Evolutionary conservation across 2,888 invertebrate species (phyloP).

Genomic region (Timandra comae): DNA sequence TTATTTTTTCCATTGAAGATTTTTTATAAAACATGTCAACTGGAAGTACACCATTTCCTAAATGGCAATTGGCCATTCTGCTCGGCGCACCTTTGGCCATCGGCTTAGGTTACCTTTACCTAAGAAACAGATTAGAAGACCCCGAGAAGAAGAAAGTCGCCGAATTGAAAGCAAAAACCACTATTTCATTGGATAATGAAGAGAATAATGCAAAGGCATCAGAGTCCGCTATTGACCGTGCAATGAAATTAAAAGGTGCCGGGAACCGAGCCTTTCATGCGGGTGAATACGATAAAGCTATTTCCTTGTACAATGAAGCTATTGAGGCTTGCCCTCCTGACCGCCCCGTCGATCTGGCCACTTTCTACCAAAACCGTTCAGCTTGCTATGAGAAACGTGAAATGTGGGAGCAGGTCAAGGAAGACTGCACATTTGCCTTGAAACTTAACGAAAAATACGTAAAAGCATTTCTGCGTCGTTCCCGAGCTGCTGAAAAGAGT

Average conservation of each 20-base stretch:
- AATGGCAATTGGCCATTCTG: slow-evolving; percentile 91
- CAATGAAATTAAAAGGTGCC: slow-evolving; percentile 88
- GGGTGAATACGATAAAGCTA: slow-evolving; percentile 94
- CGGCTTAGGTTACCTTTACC: slow-evolving; percentile 88
- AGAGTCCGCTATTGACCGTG: slow-evolving; percentile 82
- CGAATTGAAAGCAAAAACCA: slow-evolving; percentile 71
- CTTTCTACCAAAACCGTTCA: slow-evolving; percentile 96
- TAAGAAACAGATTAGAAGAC: slow-evolving; percentile 76
- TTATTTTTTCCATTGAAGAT: slow-evolving; percentile 32
- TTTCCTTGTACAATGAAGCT: slow-evolving; percentile 92
- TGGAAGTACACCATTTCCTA: slow-evolving; percentile 80
- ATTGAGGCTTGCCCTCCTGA: slow-evolving; percentile 91
- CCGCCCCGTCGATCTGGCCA: slow-evolving; percentile 85
- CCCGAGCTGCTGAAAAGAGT: slow-evolving; percentile 87
- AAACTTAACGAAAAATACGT: slow-evolving; percentile 89
- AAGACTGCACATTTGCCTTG: slow-evolving; percentile 91
- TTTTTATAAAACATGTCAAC: slow-evolving; percentile 57
- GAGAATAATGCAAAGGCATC: slow-evolving; percentile 60
- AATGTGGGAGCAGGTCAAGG: slow-evolving; percentile 89
- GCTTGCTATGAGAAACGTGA: slow-evolving; percentile 95
- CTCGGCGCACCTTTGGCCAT: slow-evolving; percentile 90
- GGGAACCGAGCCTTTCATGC: slow-evolving; percentile 92
- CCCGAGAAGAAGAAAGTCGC: slow-evolving; percentile 73
- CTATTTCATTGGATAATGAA: slow-evolving; percentile 79
- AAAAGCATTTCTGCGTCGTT: slow-evolving; percentile 91